These are phyloP conservation scores for Ianthella basta DNA, from an alignment of 37 sponge, comb jelly and placozoan genomes.

Conservation along the genomic window DNA sequence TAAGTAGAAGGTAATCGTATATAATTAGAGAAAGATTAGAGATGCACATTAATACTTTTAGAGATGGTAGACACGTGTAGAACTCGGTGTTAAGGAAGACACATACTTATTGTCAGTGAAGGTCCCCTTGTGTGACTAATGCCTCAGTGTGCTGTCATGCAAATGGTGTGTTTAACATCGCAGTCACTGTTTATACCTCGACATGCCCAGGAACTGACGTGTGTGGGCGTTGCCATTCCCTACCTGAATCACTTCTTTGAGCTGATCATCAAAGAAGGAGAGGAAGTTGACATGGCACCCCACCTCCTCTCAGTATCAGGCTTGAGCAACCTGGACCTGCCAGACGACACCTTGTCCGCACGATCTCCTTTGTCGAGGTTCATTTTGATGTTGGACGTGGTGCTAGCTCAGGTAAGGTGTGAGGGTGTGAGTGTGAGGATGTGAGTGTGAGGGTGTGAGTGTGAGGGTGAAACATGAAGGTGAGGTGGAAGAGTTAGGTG, in stretches of 20 bases:
- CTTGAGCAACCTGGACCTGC: neutral
- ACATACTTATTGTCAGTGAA: too few species aligned
- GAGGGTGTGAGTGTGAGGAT: neutral
- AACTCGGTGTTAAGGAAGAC: too few species aligned
- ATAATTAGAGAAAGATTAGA: too few species aligned
- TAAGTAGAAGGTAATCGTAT: too few species aligned
- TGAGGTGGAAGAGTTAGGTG: too few species aligned
- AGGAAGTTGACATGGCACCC: neutral
- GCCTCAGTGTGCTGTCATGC: too few species aligned
- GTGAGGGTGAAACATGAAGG: too few species aligned
- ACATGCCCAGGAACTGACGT: slow-evolving; percentile 53
- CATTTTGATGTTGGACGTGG: slow-evolving; percentile 74
- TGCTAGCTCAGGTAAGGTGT: slow-evolving; percentile 53
- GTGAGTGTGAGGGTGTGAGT: neutral
- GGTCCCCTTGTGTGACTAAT: too few species aligned
- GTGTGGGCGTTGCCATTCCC: slow-evolving; percentile 40
- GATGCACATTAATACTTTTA: too few species aligned
- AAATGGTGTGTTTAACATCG: neutral
- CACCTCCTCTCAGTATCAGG: neutral
- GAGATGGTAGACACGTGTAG: too few species aligned
- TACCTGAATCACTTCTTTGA: slow-evolving; percentile 48
- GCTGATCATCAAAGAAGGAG: slow-evolving; percentile 9
- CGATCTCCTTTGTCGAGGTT: slow-evolving; percentile 51
- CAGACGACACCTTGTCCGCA: slow-evolving; percentile 6
- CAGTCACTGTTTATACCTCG: neutral